These are phyloP conservation scores for Lycocorax pyrrhopterus DNA, from an alignment of 2,113 vertebrate species.

Conservation along the genomic window DNA sequence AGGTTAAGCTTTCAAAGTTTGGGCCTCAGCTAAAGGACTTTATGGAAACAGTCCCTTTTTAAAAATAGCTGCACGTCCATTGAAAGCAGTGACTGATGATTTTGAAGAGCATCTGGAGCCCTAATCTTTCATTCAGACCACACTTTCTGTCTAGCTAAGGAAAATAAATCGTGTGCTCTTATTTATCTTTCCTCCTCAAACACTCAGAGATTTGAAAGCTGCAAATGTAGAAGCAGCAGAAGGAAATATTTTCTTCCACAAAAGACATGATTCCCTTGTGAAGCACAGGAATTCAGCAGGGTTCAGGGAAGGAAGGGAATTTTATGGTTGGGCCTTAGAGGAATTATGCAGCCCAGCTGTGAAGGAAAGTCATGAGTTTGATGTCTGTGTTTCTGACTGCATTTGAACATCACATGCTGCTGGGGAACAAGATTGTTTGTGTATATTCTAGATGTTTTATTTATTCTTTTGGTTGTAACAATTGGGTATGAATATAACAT, in stretches of 20 bases:
- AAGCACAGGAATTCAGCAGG: neutral
- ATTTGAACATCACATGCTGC: neutral
- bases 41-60: neutral
- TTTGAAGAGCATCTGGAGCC: neutral
- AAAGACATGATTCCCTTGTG: neutral
- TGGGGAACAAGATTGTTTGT: neutral
- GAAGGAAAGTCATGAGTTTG: neutral
- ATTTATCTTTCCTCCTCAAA: conserved; percentile 1
- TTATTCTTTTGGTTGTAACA: neutral
- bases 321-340: neutral
- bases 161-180: neutral
- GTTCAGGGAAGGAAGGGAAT: neutral
- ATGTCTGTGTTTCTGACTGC: neutral
- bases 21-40: neutral
- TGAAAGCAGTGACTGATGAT: neutral
- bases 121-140: neutral
- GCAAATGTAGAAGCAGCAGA: neutral
- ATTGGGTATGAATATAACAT: neutral
- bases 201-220: neutral
- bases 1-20: neutral
- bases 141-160: neutral
- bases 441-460: neutral
- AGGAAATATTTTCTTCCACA: conserved; percentile 3
- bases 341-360: neutral
- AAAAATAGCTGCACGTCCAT: neutral